Evolutionary conservation across 2,797 vertebrate genomes (phyloP).

Genomic region (Cheirogaleus major): DNA sequence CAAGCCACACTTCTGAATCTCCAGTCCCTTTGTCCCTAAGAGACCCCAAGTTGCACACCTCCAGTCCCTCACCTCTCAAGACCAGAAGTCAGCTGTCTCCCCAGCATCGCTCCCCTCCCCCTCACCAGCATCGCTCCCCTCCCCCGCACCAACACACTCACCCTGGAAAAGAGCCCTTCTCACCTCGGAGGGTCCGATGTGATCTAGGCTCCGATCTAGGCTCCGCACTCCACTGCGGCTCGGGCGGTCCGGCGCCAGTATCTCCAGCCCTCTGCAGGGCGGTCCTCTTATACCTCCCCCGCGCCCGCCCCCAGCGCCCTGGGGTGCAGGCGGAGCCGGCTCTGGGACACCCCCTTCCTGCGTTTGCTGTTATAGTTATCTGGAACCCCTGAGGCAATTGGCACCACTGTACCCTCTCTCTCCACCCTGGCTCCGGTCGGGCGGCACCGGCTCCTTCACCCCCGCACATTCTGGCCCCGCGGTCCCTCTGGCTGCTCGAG

Average conservation of each 20-base stretch:
- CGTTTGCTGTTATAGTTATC: not conserved
- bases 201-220: not conserved
- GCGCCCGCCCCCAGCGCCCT: not conserved
- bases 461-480: not conserved
- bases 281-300: conserved; percentile 54
- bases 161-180: not conserved
- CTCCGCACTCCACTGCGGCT: not conserved
- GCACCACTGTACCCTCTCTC: not conserved
- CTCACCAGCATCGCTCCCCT: too few relatives aligned
- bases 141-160: too few relatives aligned
- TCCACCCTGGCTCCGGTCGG: not conserved
- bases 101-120: not conserved
- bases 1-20: not conserved
- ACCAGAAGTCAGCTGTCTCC: not conserved
- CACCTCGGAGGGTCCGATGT: not conserved
- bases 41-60: not conserved
- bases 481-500: not conserved
- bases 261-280: not conserved
- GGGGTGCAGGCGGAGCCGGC: conserved; percentile 46
- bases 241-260: not conserved
- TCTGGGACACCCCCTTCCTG: conserved; percentile 5
- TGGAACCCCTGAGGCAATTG: not conserved
- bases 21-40: not conserved
- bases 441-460: not conserved
- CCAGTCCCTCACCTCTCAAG: not conserved